phyloP scores from a whole-genome alignment of 2,113 vertebrate species.

The Pygoscelis adeliae region DNA sequence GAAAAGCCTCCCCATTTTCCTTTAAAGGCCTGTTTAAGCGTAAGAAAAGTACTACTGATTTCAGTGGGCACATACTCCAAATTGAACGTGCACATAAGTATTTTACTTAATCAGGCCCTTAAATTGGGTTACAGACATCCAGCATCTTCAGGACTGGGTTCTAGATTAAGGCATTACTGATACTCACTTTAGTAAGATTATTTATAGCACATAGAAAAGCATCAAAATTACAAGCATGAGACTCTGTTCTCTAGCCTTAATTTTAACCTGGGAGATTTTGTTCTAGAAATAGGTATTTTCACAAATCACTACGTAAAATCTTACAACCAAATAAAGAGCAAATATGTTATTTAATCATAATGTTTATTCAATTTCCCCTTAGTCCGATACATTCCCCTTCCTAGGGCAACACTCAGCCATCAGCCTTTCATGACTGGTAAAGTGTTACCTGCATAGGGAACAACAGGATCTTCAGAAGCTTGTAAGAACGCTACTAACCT shows the following conservation, averaged over 20 bases:
- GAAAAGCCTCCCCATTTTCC: neutral
- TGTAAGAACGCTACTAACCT: constrained; percentile 76
- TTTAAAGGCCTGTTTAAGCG: neutral
- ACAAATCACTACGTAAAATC: neutral
- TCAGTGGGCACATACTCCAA: neutral
- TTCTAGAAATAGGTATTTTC: neutral
- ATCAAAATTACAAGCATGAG: neutral
- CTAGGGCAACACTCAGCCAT: neutral
- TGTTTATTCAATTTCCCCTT: neutral
- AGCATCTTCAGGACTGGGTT: neutral
- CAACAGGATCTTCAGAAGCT: neutral
- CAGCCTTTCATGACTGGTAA: neutral
- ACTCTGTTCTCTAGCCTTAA: neutral
- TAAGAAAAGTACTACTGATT: neutral
- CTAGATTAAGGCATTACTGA: neutral
- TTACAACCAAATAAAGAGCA: neutral
- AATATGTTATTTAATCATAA: neutral
- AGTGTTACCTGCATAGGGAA: neutral
- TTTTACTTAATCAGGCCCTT: neutral
- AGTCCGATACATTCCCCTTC: neutral
- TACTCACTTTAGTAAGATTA: neutral
- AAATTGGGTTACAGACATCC: neutral
- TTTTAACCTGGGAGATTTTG: neutral
- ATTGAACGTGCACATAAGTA: rapidly evolving
- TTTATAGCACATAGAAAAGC: neutral